Evolutionary conservation across 2,113 vertebrate genomes (phyloP), one percentile per base, ranked within the genome.

Genomic region (Ranitomeya variabilis): DNA sequence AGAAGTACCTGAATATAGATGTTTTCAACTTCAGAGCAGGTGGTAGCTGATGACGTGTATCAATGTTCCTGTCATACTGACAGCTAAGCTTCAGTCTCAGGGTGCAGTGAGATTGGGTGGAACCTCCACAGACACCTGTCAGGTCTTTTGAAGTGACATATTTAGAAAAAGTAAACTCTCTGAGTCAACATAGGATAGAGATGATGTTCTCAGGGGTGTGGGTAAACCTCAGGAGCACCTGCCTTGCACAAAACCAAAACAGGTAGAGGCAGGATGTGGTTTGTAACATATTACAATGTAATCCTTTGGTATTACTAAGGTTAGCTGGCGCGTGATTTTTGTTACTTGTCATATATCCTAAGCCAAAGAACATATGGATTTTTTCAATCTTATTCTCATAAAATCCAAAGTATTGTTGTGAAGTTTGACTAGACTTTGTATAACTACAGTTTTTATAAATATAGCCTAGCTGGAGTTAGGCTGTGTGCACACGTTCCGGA

Each of bases 141-240:
- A 31, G 76, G 60, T 54, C 62, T 64, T 85, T 87, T 79, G 74
- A 86, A 66, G 85, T 87, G 60, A 64, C 59, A 62, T 45, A 21
- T 79, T 9, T 31, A 77, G 54, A 87, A 84, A 57, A 64, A 76
- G 23, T 4, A 31, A 73, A 73, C 15, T 54, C 31, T 59, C 84
- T 77, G 55, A 80, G 85, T 87, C 80, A 87, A 87, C 76, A 80
- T 45, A 12, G 21, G 9, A 55, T 52, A 52, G 74, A 64, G 59
- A 87, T 54, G 59, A 87, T 79, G 45, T 66, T 79, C 73, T 86
- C 57, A 51, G 37, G 73, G 85, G 85, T 64, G 85, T 86, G 83
- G 67, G 57, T 60, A 31, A 86, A 23, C 71, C 69, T 77, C 31
- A 45, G 37, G 52, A 87, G 78, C 74, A 78, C 59, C 74, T 78